Evolutionary conservation across 1,140 invertebrate species (phyloP).

Genomic region (Drosophila lacertosa): DNA sequence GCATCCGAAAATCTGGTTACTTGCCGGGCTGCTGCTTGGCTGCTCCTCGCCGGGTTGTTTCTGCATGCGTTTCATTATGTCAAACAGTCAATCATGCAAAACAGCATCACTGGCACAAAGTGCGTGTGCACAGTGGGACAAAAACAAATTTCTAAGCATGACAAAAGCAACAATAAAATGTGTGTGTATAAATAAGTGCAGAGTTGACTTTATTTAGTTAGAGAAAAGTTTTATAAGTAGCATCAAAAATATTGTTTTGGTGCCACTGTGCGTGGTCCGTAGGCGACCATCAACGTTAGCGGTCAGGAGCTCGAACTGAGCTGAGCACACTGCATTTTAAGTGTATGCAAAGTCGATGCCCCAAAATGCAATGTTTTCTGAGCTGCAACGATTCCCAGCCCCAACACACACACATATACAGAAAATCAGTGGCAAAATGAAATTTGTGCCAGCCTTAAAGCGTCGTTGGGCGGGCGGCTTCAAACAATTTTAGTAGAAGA

Average conservation of each 20-base stretch:
- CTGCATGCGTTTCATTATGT: conserved; percentile 80
- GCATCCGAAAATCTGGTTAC: conserved; percentile 71
- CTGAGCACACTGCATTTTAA: conserved; percentile 61
- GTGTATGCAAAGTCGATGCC: conserved; percentile 70
- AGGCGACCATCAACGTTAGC: conserved; percentile 27
- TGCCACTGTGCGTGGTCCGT: conserved; percentile 24
- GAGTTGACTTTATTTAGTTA: no score
- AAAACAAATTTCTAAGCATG: background rate
- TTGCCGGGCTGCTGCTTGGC: conserved; percentile 37
- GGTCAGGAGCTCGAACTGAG: background rate
- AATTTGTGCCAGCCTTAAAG: conserved; percentile 21
- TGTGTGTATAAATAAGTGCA: no score
- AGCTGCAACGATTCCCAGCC: conserved; percentile 65
- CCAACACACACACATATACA: conserved; percentile 17
- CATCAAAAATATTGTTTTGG: background rate
- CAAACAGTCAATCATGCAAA: conserved; percentile 82
- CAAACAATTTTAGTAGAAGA: conserved; percentile 52
- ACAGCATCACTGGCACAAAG: conserved; percentile 64
- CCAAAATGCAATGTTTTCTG: conserved; percentile 66
- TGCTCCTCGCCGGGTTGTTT: conserved; percentile 40
- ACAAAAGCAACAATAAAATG: no score
- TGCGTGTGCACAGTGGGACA: conserved; percentile 52
- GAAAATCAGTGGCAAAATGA: conserved; percentile 12
- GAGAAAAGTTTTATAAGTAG: no score
- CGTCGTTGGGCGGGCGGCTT: conserved; percentile 20